These are phyloP conservation scores for Antrozous pallidus DNA, from an alignment of 2,797 vertebrate genomes.

Conservation along the genomic window DNA sequence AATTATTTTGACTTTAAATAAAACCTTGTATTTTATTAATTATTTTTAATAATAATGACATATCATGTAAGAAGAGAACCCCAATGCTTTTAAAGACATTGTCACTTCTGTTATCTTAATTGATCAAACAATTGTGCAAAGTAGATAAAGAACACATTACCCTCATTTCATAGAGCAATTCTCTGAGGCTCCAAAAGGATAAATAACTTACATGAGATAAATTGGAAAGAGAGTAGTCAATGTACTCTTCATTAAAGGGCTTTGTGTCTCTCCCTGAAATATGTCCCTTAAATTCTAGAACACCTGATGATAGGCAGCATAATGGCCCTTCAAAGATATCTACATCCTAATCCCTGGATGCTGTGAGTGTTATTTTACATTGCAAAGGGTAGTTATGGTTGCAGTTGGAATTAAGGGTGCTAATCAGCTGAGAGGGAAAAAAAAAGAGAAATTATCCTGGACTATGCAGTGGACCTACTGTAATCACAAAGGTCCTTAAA, in stretches of 20 bases:
- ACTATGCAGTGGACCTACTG: not conserved
- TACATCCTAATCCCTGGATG: not conserved
- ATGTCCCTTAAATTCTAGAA: not conserved
- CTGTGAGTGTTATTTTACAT: not conserved
- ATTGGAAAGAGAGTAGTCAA: not conserved
- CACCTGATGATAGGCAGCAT: not conserved
- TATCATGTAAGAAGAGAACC: not conserved
- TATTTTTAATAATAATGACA: not conserved
- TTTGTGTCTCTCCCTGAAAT: not conserved
- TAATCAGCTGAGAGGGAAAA: not conserved
- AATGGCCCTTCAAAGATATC: not conserved
- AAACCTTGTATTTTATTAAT: not conserved
- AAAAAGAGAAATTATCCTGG: not conserved
- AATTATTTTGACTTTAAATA: conserved; percentile 11
- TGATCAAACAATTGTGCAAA: not conserved
- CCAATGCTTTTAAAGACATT: not conserved
- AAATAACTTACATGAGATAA: not conserved
- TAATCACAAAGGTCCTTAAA: not conserved
- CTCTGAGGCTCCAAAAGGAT: not conserved
- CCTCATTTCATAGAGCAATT: not conserved
- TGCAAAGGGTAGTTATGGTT: not conserved
- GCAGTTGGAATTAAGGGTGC: not conserved
- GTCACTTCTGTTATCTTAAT: not conserved
- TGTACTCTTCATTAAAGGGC: not conserved
- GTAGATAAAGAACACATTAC: not conserved